Percentiles rank a stretch among this genome's conserved stretches.
phyloP scores from a whole-genome alignment of 2,797 vertebrate genomes.

The Cygnus olor region DNA sequence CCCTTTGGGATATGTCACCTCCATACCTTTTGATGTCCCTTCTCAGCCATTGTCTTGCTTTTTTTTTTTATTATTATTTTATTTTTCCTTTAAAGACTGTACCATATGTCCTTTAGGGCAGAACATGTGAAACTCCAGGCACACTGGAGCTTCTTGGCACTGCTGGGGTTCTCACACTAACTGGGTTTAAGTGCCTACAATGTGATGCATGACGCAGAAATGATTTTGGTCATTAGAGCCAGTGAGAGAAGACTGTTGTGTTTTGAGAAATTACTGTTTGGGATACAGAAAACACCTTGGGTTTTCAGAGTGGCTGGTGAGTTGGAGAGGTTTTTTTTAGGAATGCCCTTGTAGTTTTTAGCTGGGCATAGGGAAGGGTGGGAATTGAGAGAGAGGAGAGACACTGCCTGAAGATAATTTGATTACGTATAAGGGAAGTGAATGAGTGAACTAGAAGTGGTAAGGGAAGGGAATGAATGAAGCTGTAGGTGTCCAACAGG shows the following conservation, averaged over 20 bases:
- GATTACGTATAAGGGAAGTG: not conserved
- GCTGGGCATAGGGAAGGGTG: not conserved
- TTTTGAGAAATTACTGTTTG: not conserved
- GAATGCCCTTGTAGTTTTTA: not conserved
- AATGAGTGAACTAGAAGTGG: not conserved
- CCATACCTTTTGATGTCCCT: not conserved
- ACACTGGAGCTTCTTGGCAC: accelerated
- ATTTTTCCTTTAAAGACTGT: not conserved
- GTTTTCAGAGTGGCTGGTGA: not conserved
- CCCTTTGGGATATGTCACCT: not conserved
- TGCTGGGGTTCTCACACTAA: not conserved
- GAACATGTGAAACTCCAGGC: not conserved
- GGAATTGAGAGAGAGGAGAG: not conserved
- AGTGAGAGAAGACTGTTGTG: accelerated
- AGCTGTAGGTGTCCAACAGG: not conserved
- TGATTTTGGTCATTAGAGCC: not conserved
- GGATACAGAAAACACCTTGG: not conserved
- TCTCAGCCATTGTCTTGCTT: not conserved
- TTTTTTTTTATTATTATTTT: not conserved
- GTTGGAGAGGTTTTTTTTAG: not conserved
- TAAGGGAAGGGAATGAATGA: not conserved
- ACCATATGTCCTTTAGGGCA: not conserved
- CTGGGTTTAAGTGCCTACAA: not conserved
- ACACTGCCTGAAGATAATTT: not conserved
- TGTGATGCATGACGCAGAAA: not conserved